Conservation (phyloP, 2,113 vertebrate genomes). For the Neodontobutis hainanensis region DNA sequence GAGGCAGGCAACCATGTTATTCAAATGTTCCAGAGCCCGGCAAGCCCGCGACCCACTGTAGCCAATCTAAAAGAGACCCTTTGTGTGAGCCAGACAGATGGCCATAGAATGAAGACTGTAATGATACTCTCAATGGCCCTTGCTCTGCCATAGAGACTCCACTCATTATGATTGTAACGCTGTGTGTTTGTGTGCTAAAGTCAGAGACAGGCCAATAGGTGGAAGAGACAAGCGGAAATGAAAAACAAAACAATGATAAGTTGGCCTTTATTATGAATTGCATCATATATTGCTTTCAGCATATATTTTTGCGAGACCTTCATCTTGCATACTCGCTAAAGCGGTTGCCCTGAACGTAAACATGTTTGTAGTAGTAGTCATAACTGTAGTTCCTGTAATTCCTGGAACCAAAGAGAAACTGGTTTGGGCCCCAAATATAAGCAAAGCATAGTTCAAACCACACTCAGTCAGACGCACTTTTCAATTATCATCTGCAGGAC, state of each 20-base stretch:
- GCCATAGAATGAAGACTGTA: slow-evolving; percentile 73
- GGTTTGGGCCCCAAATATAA: slow-evolving; percentile 23
- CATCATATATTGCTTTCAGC: neutral
- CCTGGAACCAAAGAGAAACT: slow-evolving; percentile 31
- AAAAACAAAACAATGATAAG: slow-evolving; percentile 33
- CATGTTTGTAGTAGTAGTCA: slow-evolving; percentile 2
- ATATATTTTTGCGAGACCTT: too few species aligned
- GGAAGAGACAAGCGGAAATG: slow-evolving; percentile 28
- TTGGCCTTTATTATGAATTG: neutral
- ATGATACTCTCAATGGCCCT: slow-evolving; percentile 63
- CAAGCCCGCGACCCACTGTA: slow-evolving; percentile 67
- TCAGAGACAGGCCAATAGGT: slow-evolving; percentile 15
- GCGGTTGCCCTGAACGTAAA: too few species aligned
- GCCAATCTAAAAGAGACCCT: slow-evolving; percentile 65
- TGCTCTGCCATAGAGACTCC: slow-evolving; percentile 42
- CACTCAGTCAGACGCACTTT: neutral
- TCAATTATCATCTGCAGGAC: neutral
- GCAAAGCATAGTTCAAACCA: slow-evolving; percentile 34
- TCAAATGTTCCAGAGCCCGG: slow-evolving; percentile 63
- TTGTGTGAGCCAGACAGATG: slow-evolving; percentile 77
- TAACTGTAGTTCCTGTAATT: slow-evolving; percentile 38
- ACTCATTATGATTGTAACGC: slow-evolving; percentile 47
- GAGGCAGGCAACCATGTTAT: slow-evolving; percentile 57
- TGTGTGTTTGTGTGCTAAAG: slow-evolving; percentile 13
- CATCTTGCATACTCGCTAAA: too few species aligned